A percentile compares a stretch with the other conserved stretches of the same genome.
These are phyloP conservation scores for Timandra comae DNA, from an alignment of 2,888 invertebrate species.

Conservation along the genomic window DNA sequence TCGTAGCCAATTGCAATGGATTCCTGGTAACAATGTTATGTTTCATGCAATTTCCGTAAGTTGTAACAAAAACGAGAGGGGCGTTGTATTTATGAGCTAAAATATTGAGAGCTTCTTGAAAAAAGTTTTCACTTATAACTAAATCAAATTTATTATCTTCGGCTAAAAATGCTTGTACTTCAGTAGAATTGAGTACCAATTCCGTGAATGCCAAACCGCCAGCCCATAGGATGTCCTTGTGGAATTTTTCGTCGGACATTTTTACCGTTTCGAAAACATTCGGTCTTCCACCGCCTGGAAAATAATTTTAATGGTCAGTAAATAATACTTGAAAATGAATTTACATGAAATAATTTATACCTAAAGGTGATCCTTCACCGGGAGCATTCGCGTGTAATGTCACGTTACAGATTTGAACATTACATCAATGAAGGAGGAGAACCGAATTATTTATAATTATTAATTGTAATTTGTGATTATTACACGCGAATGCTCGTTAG, in stretches of 20 bases:
- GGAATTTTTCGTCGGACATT: conserved; percentile 48
- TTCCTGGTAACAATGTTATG: conserved; percentile 54
- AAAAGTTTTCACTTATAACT: conserved; percentile 67
- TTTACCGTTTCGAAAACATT: conserved; percentile 59
- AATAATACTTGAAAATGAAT: too few relatives aligned
- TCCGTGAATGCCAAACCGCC: conserved; percentile 55
- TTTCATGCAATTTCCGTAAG: conserved; percentile 62
- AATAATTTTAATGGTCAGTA: too few relatives aligned
- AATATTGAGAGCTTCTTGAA: conserved; percentile 59
- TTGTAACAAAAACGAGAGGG: conserved; percentile 54
- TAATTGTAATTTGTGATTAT: too few relatives aligned
- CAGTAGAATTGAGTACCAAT: conserved; percentile 44
- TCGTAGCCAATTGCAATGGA: conserved; percentile 56
- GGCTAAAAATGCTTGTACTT: conserved; percentile 42
- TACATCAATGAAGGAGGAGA: too few relatives aligned
- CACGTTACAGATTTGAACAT: too few relatives aligned
- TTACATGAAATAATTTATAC: too few relatives aligned
- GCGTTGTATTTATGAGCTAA: conserved; percentile 65
- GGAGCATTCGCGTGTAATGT: too few relatives aligned
- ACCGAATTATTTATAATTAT: too few relatives aligned
- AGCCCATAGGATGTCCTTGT: conserved; percentile 48
- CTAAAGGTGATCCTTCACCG: too few relatives aligned
- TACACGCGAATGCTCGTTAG: too few relatives aligned
- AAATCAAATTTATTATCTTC: conserved; percentile 59
- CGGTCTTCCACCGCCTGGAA: conserved; percentile 50